Base-by-base conservation (phyloP, 2,888 invertebrate genomes). In the Trichogramma dendrolimi region DNA sequence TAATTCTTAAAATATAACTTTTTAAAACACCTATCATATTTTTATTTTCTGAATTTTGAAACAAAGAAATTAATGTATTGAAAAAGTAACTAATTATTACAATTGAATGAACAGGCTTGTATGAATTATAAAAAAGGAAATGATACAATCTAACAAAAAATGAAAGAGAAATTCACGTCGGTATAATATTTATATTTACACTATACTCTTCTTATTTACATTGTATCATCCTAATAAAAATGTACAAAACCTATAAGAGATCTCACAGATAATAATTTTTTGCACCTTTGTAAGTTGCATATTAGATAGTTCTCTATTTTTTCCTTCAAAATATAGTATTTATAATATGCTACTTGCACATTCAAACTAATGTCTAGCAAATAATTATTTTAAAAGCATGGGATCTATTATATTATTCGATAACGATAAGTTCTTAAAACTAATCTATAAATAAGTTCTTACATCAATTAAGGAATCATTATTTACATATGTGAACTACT, bases 321-420 rank as follows among this genome's bases (percentile, higher is more conserved):
- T 52, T 53, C 10, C 27, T 27, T 27, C 27, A 27, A 27, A 27
- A 27, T 27, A 27, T n/a, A 52, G 55, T 51, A 62, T 64, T 57
- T 48, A 59, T 64, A 60, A 57, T 61, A 60, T 48, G 11, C 27
- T 11, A 48, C 27, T 48, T 58, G 61, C 60, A 62, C 40, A 62
- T 10, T 62, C 58, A 55, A 60, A 65, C 47, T 60, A 58, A 58
- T 62, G 62, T 62, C 62, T 58, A 65, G 62, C 59, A 62, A 62
- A 62, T 49, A 38, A 59, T 43, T 48, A 68, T 69, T 68, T 67
- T 67, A 64, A 70, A 70, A 71, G 71, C 70, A 71, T 69, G 67
- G 66, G 68, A 62, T 60, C 51, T 44, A 61, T 57, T 63, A 58
- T 43, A 44, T 66, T 67, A 60, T 66, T 58, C 55, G 56, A 56